Evolutionary conservation across 2,797 vertebrate species (phyloP).

Genomic region (Lophura swinhoii): DNA sequence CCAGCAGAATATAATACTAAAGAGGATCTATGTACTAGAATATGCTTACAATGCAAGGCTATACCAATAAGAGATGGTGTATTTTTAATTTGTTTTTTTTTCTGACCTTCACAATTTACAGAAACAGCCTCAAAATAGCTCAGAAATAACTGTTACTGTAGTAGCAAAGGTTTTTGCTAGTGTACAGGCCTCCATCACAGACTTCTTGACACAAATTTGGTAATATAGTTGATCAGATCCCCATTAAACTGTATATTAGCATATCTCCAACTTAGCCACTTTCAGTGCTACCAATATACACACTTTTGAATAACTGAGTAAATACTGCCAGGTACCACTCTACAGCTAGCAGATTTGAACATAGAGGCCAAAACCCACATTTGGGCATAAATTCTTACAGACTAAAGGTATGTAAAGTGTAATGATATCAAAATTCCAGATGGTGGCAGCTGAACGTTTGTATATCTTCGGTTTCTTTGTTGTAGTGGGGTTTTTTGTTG

Average conservation of each 20-base stretch:
- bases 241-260: not conserved
- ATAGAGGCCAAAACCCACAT: not conserved
- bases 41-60: not conserved
- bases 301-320: not conserved
- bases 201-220: not conserved
- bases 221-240: not conserved
- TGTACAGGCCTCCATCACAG: not conserved
- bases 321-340: not conserved
- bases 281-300: not conserved
- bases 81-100: not conserved
- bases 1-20: not conserved
- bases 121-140: not conserved
- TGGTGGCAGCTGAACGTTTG: conserved; percentile 35
- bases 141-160: not conserved
- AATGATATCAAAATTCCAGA: conserved; percentile 25
- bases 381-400: rapidly evolving
- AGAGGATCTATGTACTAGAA: not conserved
- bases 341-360: not conserved
- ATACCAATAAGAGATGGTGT: not conserved
- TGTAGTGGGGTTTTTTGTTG: not conserved
- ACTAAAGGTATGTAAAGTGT: not conserved
- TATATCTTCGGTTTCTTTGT: not conserved
- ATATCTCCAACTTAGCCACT: not conserved
- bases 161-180: not conserved
- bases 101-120: not conserved